phyloP scores from a whole-genome alignment of 2,888 invertebrate genomes.

The Parapristionchus giblindavisi region DNA sequence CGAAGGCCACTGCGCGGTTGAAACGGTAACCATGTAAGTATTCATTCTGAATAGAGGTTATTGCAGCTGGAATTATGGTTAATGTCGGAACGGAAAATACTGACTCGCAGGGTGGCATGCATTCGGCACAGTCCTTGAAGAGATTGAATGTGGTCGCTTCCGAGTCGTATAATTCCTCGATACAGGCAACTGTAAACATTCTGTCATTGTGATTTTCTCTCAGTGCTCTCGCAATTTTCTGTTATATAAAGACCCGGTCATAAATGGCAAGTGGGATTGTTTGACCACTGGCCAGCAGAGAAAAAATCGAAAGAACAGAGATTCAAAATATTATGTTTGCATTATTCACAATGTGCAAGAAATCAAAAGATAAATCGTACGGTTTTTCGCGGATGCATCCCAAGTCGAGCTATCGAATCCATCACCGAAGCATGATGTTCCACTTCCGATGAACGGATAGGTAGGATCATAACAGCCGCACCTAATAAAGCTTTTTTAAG shows the following conservation, averaged over 20 bases:
- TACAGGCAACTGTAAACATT: conserved; percentile 18
- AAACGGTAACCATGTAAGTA: conserved; percentile 44
- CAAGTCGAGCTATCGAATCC: conserved; percentile 14
- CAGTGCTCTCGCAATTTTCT: no score
- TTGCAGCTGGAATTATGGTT: neutral
- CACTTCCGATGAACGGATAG: conserved; percentile 5
- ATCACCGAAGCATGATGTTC: conserved; percentile 21
- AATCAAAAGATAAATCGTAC: no score
- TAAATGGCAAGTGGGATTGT: neutral
- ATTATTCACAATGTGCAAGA: no score
- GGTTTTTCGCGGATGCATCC: neutral
- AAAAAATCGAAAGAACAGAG: no score
- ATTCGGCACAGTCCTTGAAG: conserved; percentile 39
- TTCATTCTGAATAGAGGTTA: conserved; percentile 40
- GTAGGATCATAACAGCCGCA: conserved; percentile 55
- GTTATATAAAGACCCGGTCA: neutral
- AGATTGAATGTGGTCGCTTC: conserved; percentile 36
- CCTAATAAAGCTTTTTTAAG: conserved; percentile 17
- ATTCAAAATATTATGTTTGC: neutral
- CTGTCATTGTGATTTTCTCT: neutral
- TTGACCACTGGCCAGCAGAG: no score
- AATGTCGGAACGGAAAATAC: neutral
- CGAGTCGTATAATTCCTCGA: conserved; percentile 8
- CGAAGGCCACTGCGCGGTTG: conserved; percentile 49
- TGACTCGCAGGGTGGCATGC: conserved; percentile 47